phyloP scores from a whole-genome alignment of 2,888 invertebrate genomes.

The Dusona sp. region DNA sequence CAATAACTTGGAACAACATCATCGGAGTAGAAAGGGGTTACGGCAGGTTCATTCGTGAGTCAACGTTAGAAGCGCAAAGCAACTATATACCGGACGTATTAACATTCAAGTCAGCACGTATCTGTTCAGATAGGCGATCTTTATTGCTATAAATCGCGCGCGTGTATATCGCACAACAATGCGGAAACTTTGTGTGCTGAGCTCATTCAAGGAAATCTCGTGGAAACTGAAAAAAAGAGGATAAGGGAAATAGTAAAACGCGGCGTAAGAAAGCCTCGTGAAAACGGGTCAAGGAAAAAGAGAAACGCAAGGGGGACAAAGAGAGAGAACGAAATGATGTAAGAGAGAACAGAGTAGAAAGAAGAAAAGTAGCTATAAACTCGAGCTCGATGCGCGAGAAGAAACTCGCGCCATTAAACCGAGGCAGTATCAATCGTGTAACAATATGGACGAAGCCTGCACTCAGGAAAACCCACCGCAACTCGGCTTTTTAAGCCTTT shows the following conservation, averaged over 20 bases:
- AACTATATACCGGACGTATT: slow-evolving; percentile 1
- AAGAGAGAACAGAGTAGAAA: slow-evolving; percentile 39
- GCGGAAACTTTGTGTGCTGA: not conserved
- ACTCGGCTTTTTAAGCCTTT: slow-evolving; percentile 68
- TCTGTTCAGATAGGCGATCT: slow-evolving; percentile 5
- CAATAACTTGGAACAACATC: slow-evolving; percentile 25
- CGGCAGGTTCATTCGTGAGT: slow-evolving; percentile 5
- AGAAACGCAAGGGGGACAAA: slow-evolving; percentile 5
- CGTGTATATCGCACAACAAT: not conserved
- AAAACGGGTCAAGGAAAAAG: not conserved
- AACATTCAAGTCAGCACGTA: not conserved
- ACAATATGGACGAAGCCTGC: slow-evolving; percentile 60
- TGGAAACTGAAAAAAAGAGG: not conserved
- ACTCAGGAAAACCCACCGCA: slow-evolving; percentile 46
- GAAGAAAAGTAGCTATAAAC: slow-evolving; percentile 13
- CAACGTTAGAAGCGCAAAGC: not conserved
- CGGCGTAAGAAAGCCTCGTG: not conserved
- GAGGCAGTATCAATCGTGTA: slow-evolving; percentile 67
- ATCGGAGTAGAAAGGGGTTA: slow-evolving; percentile 5
- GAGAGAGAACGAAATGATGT: slow-evolving; percentile 30
- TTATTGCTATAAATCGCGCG: not conserved
- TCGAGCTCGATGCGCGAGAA: slow-evolving; percentile 35
- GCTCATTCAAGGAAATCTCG: not conserved
- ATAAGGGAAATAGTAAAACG: not conserved
- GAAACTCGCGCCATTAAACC: slow-evolving; percentile 67